Conservation (phyloP, 2,797 vertebrate genomes). For the Sebastes cheni region DNA sequence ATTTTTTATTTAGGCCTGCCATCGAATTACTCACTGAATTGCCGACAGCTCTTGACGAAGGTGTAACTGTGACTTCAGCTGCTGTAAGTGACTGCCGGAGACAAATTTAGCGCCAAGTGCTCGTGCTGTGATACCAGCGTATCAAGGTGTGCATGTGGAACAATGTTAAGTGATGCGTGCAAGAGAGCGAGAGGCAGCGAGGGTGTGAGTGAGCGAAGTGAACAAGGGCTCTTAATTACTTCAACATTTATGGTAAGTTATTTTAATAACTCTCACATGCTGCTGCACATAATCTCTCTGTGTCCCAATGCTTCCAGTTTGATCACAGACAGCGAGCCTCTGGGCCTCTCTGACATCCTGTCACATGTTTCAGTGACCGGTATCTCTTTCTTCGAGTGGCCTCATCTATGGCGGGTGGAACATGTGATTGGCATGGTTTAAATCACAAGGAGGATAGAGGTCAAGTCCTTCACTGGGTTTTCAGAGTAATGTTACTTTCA, state of each 20-base stretch:
- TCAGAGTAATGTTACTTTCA: not conserved
- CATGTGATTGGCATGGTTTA: not conserved
- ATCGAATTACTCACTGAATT: not conserved
- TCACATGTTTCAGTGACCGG: constrained; percentile 37
- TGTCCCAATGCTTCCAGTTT: constrained; percentile 20
- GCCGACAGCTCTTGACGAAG: not conserved
- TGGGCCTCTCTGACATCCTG: constrained; percentile 46
- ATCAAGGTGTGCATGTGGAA: constrained; percentile 43
- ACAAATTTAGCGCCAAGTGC: constrained; percentile 42
- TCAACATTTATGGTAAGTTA: constrained; percentile 64
- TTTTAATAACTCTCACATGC: constrained; percentile 44
- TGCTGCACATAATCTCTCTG: constrained; percentile 5
- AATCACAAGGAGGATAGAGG: not conserved
- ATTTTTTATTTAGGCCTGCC: not conserved
- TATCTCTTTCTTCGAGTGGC: constrained; percentile 4
- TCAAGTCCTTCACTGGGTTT: not conserved
- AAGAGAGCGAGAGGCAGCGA: not conserved
- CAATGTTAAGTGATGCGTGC: constrained; percentile 62
- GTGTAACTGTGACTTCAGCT: constrained; percentile 3
- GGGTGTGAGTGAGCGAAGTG: constrained; percentile 13
- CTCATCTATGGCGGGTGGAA: not conserved
- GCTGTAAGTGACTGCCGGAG: constrained; percentile 23
- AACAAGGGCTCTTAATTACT: constrained; percentile 30
- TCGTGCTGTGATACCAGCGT: constrained; percentile 19
- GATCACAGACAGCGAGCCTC: constrained; percentile 26